These are phyloP conservation scores for Aricia agestis DNA, from an alignment of 1,140 invertebrate species.

Conservation along the genomic window DNA sequence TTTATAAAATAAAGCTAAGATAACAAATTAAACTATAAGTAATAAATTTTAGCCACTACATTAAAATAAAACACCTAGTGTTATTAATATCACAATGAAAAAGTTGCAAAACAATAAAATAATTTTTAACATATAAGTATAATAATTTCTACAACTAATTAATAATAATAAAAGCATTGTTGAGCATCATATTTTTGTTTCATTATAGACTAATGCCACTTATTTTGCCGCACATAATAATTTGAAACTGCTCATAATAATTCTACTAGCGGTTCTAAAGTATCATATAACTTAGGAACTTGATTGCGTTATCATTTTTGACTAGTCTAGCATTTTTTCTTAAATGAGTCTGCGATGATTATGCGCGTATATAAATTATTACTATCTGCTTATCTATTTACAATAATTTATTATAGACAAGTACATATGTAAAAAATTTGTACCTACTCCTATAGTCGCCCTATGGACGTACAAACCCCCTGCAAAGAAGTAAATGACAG, in stretches of 20 bases:
- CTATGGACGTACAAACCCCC: conserved; percentile 10
- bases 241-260: conserved; percentile 22
- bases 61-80: conserved; percentile 48
- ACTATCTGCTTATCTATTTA: conserved; percentile 5
- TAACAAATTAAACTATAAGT: conserved; percentile 28
- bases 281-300: neutral
- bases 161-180: conserved; percentile 37
- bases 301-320: neutral
- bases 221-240: conserved; percentile 42
- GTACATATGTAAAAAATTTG: conserved; percentile 32
- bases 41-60: conserved; percentile 48
- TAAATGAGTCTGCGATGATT: neutral
- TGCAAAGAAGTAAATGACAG: conserved; percentile 21
- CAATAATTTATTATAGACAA: conserved; percentile 12
- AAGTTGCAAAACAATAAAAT: conserved; percentile 57
- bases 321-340: neutral
- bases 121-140: conserved; percentile 34
- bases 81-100: conserved; percentile 51
- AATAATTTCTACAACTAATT: conserved; percentile 21
- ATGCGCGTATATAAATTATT: conserved; percentile 5
- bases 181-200: conserved; percentile 38
- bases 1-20: conserved; percentile 43
- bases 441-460: conserved; percentile 13
- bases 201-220: conserved; percentile 34
- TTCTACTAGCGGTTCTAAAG: conserved; percentile 5